Evolutionary conservation across 2,888 invertebrate genomes (phyloP).

Genomic region (Drosophila phalerata): DNA sequence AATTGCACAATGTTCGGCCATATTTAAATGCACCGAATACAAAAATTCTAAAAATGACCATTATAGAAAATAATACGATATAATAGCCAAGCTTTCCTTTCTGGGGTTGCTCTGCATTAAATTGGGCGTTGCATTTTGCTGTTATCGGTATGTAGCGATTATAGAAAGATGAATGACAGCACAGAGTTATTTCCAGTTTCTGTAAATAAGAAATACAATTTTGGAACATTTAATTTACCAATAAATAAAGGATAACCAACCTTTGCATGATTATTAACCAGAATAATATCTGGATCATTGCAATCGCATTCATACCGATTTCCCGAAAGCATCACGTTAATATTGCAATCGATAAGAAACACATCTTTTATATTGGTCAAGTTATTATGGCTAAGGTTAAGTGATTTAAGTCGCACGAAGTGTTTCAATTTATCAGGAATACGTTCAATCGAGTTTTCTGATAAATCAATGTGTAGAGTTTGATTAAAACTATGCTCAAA

Average conservation of each 20-base stretch:
- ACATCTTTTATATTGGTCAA: background rate
- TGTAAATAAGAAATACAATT: background rate
- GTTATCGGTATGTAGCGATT: background rate
- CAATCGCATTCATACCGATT: constrained; percentile 14
- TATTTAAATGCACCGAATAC: background rate
- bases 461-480: background rate
- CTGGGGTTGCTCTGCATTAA: background rate
- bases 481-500: background rate
- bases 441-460: background rate
- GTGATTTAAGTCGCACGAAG: fast-evolving
- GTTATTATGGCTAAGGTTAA: background rate
- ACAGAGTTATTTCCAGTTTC: background rate
- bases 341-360: background rate
- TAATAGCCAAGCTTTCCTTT: background rate
- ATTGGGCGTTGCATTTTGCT: background rate
- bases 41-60: background rate
- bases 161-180: background rate
- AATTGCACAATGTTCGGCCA: background rate
- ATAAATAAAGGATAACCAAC: background rate
- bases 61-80: background rate
- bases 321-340: fast-evolving
- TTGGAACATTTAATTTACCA: background rate
- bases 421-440: background rate
- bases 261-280: background rate
- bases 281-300: background rate